These are phyloP conservation scores for Rallus limicola DNA, from an alignment of 2,113 vertebrate species.

Conservation along the genomic window DNA sequence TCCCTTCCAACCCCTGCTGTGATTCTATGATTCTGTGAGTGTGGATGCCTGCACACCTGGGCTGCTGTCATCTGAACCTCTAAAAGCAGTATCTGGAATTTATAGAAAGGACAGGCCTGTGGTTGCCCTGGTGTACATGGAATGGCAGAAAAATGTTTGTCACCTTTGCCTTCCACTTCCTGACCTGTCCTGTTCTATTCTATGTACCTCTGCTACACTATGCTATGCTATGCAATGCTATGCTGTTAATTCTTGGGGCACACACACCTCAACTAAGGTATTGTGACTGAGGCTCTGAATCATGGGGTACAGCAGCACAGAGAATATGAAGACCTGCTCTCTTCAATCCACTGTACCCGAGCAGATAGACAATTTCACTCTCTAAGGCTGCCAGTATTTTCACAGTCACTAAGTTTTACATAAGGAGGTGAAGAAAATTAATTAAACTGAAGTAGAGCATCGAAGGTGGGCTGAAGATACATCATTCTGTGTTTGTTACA, in stretches of 20 bases:
- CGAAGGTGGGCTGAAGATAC: not conserved
- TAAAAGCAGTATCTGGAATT: not conserved
- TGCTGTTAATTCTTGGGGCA: not conserved
- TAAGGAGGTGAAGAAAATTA: not conserved
- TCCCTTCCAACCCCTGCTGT: too few species aligned
- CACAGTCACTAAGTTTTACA: not conserved
- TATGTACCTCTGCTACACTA: not conserved
- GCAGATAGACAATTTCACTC: not conserved
- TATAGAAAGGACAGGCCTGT: not conserved
- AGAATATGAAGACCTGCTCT: not conserved
- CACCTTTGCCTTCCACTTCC: not conserved
- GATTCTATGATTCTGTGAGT: too few species aligned
- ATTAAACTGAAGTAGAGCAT: slow-evolving; percentile 17
- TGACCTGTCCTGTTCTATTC: not conserved
- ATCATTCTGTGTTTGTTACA: not conserved
- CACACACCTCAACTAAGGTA: not conserved
- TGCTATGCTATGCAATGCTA: not conserved
- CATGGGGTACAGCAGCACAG: not conserved
- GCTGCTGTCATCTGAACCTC: not conserved
- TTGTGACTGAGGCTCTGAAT: not conserved
- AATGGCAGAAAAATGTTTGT: not conserved
- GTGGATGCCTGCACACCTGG: not conserved
- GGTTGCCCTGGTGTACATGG: not conserved
- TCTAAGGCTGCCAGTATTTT: not conserved
- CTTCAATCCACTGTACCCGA: not conserved